Evolutionary conservation across 2,797 vertebrate genomes (phyloP).

Genomic region (Netta rufina): DNA sequence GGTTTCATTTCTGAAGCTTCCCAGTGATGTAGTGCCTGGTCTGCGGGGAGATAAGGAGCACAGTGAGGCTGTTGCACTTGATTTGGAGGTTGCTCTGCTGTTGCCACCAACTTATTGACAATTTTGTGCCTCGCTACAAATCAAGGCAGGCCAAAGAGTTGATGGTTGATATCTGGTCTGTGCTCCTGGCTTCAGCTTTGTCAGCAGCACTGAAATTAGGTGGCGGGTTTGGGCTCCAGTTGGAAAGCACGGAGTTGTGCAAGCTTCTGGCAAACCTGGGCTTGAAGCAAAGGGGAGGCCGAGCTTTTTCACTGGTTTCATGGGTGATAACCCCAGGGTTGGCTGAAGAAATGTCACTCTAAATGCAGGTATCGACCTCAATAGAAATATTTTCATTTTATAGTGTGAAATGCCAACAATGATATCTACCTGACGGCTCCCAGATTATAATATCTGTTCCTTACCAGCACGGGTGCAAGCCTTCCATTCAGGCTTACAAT

Average conservation of each 20-base stretch:
- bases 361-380: constrained; percentile 55
- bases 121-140: neutral
- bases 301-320: accelerated
- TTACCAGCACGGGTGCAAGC: constrained; percentile 31
- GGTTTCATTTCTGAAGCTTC: constrained; percentile 13
- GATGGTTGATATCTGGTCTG: neutral
- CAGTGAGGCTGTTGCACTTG: neutral
- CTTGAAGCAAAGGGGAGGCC: accelerated
- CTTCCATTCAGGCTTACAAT: constrained; percentile 62
- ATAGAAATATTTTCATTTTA: constrained; percentile 44
- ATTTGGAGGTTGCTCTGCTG: constrained; percentile 43
- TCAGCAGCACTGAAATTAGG: neutral
- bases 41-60: constrained; percentile 35
- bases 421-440: constrained; percentile 44
- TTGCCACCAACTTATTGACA: constrained; percentile 52
- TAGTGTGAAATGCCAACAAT: constrained; percentile 45
- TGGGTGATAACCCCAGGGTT: constrained; percentile 46
- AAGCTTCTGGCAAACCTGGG: neutral
- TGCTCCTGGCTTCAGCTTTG: neutral
- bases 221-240: neutral
- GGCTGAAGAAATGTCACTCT: constrained; percentile 50
- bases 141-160: neutral
- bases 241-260: neutral
- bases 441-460: constrained; percentile 45
- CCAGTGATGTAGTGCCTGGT: neutral